These are phyloP conservation scores for Tipula lateralis DNA, from an alignment of 2,888 invertebrate genomes.

Conservation along the genomic window DNA sequence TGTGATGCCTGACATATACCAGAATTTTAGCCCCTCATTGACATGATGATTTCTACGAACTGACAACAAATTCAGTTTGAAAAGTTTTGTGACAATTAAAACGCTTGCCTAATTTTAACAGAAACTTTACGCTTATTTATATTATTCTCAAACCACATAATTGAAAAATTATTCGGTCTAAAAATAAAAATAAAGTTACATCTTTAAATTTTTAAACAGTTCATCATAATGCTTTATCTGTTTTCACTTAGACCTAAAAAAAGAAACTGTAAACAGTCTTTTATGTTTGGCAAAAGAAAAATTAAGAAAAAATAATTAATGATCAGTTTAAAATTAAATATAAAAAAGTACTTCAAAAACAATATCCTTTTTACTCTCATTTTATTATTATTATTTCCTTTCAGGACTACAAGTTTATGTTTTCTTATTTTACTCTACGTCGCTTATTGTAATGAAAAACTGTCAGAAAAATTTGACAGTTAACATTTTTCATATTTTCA, in stretches of 20 bases:
- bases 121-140: too few relatives aligned
- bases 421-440: background rate
- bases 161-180: background rate
- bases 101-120: too few relatives aligned
- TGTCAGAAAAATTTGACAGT: background rate
- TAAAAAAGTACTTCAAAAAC: background rate
- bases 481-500: background rate
- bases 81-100: too few relatives aligned
- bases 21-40: too few relatives aligned
- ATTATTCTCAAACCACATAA: background rate
- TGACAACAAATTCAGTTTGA: too few relatives aligned
- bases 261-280: background rate
- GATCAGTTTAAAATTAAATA: background rate
- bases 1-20: too few relatives aligned
- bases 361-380: background rate
- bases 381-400: background rate
- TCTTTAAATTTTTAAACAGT: background rate
- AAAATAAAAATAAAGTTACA: background rate
- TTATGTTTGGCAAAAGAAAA: background rate
- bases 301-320: background rate
- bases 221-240: background rate
- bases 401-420: background rate
- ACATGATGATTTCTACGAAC: too few relatives aligned
- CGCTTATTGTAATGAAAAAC: background rate
- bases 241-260: background rate